Percentiles rank a stretch among this genome's conserved stretches.
Conservation (phyloP, 2,797 vertebrate genomes). For the Sebastes kiyomatsui region DNA sequence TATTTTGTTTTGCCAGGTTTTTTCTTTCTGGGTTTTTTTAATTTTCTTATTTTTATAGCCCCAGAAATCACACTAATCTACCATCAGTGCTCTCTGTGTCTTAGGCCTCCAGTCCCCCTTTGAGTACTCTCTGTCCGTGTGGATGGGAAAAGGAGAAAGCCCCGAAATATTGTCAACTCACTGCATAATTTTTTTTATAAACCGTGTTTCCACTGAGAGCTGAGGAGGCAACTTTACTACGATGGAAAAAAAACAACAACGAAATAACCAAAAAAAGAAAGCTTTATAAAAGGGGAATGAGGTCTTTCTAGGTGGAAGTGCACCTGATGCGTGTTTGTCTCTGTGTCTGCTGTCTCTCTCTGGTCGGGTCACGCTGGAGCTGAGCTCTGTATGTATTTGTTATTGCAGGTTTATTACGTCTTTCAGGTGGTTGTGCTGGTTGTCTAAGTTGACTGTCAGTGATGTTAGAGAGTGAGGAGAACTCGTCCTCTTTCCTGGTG, state of each 20-base stretch:
- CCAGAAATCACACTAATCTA: conserved; percentile 72
- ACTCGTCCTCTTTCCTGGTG: conserved; percentile 15
- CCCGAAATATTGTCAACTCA: conserved; percentile 46
- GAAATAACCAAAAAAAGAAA: conserved; percentile 43
- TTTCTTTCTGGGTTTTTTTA: conserved; percentile 36
- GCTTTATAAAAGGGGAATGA: conserved; percentile 62
- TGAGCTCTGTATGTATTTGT: conserved; percentile 6
- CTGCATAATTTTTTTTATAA: conserved; percentile 30
- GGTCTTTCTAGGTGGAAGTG: conserved; percentile 52
- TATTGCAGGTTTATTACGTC: conserved; percentile 11
- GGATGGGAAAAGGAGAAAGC: conserved; percentile 20
- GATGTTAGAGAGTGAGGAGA: conserved; percentile 6
- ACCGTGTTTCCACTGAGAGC: conserved; percentile 29
- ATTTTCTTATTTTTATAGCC: conserved; percentile 72
- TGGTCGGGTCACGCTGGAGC: conserved; percentile 34
- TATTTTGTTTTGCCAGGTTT: conserved; percentile 72
- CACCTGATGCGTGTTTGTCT: conserved; percentile 23
- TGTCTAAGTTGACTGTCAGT: background rate
- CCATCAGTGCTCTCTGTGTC: conserved; percentile 68
- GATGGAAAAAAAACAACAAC: background rate
- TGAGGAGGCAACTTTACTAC: conserved; percentile 42
- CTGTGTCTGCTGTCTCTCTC: conserved; percentile 48
- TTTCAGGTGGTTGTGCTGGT: conserved; percentile 4
- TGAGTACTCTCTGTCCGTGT: conserved; percentile 10
- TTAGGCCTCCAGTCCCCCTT: conserved; percentile 44